phyloP scores from a whole-genome alignment of 2,113 vertebrate species.

The Pimephales promelas region DNA sequence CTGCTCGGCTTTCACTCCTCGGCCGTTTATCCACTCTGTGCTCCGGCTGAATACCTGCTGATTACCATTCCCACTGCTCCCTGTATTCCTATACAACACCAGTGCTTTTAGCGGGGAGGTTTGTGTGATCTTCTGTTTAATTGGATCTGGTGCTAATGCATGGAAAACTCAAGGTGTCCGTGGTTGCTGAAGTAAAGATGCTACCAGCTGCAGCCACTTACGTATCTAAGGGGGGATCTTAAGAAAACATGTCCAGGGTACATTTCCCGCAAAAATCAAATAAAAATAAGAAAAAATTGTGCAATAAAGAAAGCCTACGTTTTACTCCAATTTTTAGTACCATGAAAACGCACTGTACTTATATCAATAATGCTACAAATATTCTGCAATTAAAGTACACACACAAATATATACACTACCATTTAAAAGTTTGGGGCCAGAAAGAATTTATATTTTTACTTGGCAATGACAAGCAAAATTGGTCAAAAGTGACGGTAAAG shows the following conservation, averaged over 20 bases:
- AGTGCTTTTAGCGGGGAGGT: not conserved
- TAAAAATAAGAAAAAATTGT: slow-evolving; percentile 21
- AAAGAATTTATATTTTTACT: too few relatives aligned
- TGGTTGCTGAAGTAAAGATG: not conserved
- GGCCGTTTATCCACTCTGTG: slow-evolving; percentile 38
- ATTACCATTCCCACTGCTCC: slow-evolving; percentile 32
- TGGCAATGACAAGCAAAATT: too few relatives aligned
- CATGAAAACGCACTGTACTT: not conserved
- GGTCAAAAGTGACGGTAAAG: too few relatives aligned
- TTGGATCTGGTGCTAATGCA: not conserved
- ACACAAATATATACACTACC: not conserved
- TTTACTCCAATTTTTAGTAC: not conserved
- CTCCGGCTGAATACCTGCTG: slow-evolving; percentile 32
- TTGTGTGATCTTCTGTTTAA: slow-evolving; percentile 21
- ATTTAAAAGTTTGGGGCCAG: not conserved
- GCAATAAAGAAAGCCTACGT: not conserved
- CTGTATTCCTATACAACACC: slow-evolving; percentile 34
- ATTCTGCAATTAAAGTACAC: not conserved
- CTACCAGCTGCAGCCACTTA: not conserved
- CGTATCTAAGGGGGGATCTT: not conserved
- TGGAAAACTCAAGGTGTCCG: slow-evolving; percentile 6
- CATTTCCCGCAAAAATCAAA: not conserved
- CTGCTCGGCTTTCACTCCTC: slow-evolving; percentile 55
- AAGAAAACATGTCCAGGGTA: not conserved
- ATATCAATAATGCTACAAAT: not conserved